phyloP scores from a whole-genome alignment of 30 jellyfish, hydroid and myxozoan species.

The Aurelia aurita region DNA sequence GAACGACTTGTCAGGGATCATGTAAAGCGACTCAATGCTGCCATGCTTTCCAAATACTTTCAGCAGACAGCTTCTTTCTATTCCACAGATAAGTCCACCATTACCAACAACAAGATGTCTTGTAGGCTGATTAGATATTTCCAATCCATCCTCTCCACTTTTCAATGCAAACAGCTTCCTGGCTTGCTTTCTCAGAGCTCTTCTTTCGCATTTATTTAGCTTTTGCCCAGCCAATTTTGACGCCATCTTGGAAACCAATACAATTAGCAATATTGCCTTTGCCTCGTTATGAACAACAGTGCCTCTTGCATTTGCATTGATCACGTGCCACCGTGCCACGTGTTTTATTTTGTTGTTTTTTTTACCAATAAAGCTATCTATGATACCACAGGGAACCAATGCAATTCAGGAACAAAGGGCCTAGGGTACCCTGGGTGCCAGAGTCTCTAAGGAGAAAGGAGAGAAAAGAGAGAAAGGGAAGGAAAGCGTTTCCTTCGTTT shows the following conservation, averaged over 20 bases:
- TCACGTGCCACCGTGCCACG: too few relatives aligned
- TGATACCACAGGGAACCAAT: too few relatives aligned
- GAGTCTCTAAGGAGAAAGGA: too few relatives aligned
- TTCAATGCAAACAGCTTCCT: conserved; percentile 61
- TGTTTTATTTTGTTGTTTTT: too few relatives aligned
- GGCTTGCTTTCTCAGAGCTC: conserved; percentile 73
- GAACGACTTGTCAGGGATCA: conserved; percentile 86
- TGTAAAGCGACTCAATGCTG: conserved; percentile 38
- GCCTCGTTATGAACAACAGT: too few relatives aligned
- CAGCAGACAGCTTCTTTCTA: conserved; percentile 66
- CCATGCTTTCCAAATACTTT: conserved; percentile 72
- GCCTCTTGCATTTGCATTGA: too few relatives aligned
- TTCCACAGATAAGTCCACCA: conserved; percentile 94
- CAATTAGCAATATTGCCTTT: too few relatives aligned
- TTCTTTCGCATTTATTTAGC: conserved; percentile 69
- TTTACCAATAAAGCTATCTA: too few relatives aligned
- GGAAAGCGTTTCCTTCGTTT: too few relatives aligned
- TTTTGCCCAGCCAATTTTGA: conserved; percentile 27
- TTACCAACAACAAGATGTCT: conserved; percentile 83
- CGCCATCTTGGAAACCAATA: conserved; percentile 30
- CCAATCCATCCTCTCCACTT: conserved; percentile 44
- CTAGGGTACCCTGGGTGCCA: too few relatives aligned
- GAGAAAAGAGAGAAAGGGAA: too few relatives aligned
- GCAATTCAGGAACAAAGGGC: too few relatives aligned
- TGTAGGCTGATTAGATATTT: conserved; percentile 80